Base-by-base conservation (phyloP, 2,888 invertebrate species). In the Miltochrista miniata region DNA sequence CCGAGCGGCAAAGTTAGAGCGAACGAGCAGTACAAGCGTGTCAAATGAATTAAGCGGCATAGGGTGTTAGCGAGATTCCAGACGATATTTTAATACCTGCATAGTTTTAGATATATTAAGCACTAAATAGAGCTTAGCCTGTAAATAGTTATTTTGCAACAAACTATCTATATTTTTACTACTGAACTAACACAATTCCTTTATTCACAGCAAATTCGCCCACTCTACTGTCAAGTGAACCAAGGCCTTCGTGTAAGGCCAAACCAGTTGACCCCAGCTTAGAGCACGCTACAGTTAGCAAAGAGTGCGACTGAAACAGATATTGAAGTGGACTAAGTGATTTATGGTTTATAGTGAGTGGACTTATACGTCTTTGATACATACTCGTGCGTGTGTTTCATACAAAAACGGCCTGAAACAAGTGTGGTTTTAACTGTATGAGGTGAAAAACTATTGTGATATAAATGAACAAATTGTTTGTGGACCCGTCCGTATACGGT, bases 241-340 rank as follows among this genome's bases (percentile, higher is more conserved):
- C 56, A 30, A 85, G 81, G 14, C 41, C 48, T 31, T 48, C 40
- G 64, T 64, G 74, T 76, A 76, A 70, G 41, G 64, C 76, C 36
- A 85, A 83, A 71, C 63, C 80, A 0, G 75, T 78, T 10, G 85
- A 84, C 42, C 76, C 77, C 2, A 72, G 70, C 40, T 50, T 70
- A 64, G 82, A 83, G 65, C 76, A 79, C 40, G 56, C 61, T 7
- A 75, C 75, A 68, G 66, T 71, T 2, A 77, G 54, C 48, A 76
- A 75, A 55, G 72, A 76, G 47, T 79, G 76, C 47, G 75, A 75
- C 49, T 77, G 69, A 76, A 63, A 53, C n/a, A 60, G 61, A 43
- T 54, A 61, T 50, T 59, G 51, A 47, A 49, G 29, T 42, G 53
- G 38, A 33, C 39, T 39, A 12, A 52, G 29, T 42, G 50, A 56